Evolutionary conservation across 2,113 vertebrate genomes (phyloP).

Genomic region (Lonchura striata): DNA sequence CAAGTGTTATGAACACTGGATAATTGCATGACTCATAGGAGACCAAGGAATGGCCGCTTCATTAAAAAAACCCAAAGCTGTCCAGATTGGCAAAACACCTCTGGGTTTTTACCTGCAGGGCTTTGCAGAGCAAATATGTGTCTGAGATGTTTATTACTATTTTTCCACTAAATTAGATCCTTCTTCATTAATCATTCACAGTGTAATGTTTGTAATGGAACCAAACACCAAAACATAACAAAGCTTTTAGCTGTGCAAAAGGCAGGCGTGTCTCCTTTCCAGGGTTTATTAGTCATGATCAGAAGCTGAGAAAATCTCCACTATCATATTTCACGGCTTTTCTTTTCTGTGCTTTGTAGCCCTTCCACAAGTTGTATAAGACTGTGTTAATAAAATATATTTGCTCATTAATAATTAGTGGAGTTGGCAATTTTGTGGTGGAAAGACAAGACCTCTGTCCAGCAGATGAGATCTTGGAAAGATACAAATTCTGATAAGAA

Average conservation of each 20-base stretch:
- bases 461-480: not conserved
- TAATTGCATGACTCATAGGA: not conserved
- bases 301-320: not conserved
- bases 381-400: not conserved
- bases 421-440: not conserved
- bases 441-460: not conserved
- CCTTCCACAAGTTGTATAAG: not conserved
- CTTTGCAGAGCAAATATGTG: not conserved
- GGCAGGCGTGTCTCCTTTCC: not conserved
- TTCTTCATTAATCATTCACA: not conserved
- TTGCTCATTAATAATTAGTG: not conserved
- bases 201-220: not conserved
- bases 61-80: not conserved
- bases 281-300: not conserved
- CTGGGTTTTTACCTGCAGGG: not conserved
- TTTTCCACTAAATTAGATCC: not conserved
- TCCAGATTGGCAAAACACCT: not conserved
- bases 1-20: not conserved
- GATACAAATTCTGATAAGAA: not conserved
- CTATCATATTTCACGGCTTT: not conserved
- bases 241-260: not conserved
- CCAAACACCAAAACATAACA: not conserved
- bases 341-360: not conserved
- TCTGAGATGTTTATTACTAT: not conserved
- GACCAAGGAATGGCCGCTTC: not conserved